Percentiles rank a stretch among this genome's conserved stretches.
These are phyloP conservation scores for Tapirus indicus DNA, from an alignment of 2,797 vertebrate species.

Conservation along the genomic window DNA sequence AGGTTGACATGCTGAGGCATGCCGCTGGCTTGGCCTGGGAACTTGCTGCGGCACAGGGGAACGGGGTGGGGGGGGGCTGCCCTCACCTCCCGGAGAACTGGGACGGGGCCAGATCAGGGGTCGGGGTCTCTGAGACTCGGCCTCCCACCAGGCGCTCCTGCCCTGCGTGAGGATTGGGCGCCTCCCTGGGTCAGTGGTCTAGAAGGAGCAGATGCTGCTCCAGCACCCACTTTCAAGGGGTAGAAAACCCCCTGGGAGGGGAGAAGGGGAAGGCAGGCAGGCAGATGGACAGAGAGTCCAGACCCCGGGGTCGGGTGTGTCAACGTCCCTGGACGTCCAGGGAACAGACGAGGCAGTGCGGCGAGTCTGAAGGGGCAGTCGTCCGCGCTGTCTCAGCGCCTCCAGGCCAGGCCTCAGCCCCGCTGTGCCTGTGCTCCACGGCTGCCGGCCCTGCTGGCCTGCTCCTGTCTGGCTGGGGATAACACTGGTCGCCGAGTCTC, in stretches of 20 bases:
- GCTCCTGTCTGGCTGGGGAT: accelerated
- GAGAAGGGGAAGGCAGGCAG: background rate
- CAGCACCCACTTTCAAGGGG: accelerated
- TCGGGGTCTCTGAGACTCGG: accelerated
- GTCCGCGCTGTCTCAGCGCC: accelerated
- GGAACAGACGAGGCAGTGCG: background rate
- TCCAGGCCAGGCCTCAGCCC: background rate
- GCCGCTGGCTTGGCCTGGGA: background rate
- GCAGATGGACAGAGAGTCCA: accelerated
- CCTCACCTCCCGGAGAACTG: accelerated
- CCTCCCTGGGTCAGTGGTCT: background rate
- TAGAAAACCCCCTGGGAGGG: accelerated
- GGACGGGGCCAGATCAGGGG: background rate
- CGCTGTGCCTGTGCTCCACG: background rate
- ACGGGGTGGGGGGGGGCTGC: background rate
- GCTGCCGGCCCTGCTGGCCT: background rate
- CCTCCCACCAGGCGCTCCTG: background rate
- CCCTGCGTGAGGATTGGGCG: background rate
- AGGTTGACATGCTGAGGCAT: background rate
- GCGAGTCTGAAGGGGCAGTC: background rate
- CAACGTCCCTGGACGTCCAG: accelerated
- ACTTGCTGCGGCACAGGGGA: accelerated
- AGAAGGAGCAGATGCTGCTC: background rate
- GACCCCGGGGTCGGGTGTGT: accelerated
- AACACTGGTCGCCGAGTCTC: accelerated